Base-by-base conservation (phyloP, 1,140 invertebrate genomes). In the Bradynema listronoti region DNA sequence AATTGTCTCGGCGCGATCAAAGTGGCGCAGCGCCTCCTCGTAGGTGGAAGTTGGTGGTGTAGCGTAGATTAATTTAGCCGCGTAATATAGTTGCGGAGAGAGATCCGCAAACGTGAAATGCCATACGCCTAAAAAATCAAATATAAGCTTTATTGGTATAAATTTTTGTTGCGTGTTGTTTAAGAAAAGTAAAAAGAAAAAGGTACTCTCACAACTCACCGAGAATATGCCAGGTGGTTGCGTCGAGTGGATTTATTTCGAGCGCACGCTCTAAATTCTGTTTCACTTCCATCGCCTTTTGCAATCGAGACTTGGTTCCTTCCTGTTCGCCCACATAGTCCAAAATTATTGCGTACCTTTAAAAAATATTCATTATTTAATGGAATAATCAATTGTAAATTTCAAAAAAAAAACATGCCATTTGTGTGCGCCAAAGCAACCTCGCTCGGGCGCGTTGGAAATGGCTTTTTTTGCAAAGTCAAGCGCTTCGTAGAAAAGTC, bases 211-310 rank as follows among this genome's bases (percentile, higher is more conserved):
- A 39, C 24, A 39, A 33, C 14, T 9, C 54, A 71, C 73, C 73
- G 5, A 77, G 50, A 58, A 78, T 70, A 46, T 76, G 73, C 75
- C 75, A 77, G 19, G 75, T 77, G 14, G 74, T 77, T 9, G 74
- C 58, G 52, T 77, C 74, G 0, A 61, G 43, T 32, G 59, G 59
- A 41, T 77, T 71, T 1, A 78, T 50, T 34, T 77, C 73, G 16
- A 77, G 33, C 1, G 74, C 75, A 5, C 68, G 45, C 53, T 77
- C 74, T 16, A 78, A 59, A 54, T 78, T 72, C 14, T 59, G 22
- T 22, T 61, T 67, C 11, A 78, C 72, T 11, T 71, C 62, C 19
- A 55, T 60, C 14, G 70, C 52, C 19, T 65, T 63, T 19, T 54
- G 43, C 36, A 77, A 71, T 11, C 65, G 66, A 9, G 64, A 47